A percentile compares a stretch with the other conserved stretches of the same genome.
These are phyloP conservation scores for Sycophila texana DNA, from an alignment of 2,888 invertebrate species.

Conservation along the genomic window DNA sequence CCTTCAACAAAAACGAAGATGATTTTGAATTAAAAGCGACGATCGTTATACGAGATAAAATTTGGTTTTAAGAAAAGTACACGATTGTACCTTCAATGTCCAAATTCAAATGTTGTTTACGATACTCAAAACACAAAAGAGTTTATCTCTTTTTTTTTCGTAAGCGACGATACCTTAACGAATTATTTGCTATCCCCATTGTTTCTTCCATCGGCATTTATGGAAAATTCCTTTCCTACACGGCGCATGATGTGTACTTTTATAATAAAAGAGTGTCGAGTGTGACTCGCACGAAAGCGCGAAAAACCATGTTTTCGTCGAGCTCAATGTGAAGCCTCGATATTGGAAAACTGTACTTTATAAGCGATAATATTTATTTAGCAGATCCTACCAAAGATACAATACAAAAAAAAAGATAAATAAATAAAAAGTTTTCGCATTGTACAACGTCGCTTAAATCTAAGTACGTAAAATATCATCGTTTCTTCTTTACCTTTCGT, in stretches of 20 bases:
- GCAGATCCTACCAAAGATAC: constrained; percentile 75
- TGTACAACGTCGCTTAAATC: constrained; percentile 64
- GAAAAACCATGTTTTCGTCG: constrained; percentile 31
- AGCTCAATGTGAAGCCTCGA: constrained; percentile 39
- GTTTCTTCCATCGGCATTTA: constrained; percentile 13
- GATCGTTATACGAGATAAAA: constrained; percentile 16
- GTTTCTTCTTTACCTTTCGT: constrained; percentile 49
- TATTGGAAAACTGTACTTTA: constrained; percentile 48
- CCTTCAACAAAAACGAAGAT: constrained; percentile 22
- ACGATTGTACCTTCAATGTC: constrained; percentile 24
- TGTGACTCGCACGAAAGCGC: constrained; percentile 42
- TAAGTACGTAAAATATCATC: constrained; percentile 62
- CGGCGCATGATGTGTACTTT: constrained; percentile 29
- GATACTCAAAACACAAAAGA: not conserved
- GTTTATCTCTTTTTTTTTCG: constrained; percentile 33
- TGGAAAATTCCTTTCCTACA: constrained; percentile 24
- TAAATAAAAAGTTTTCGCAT: constrained; percentile 63
- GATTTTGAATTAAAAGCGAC: constrained; percentile 43
- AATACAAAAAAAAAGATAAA: constrained; percentile 49
- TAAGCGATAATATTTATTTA: constrained; percentile 73
- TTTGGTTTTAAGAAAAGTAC: constrained; percentile 34
- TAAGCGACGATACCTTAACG: constrained; percentile 26
- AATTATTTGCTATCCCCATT: constrained; percentile 25
- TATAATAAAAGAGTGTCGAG: constrained; percentile 40
- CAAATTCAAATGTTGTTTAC: constrained; percentile 15